phyloP scores from a whole-genome alignment of 2,797 vertebrate genomes.

The Leptodactylus fallax region DNA sequence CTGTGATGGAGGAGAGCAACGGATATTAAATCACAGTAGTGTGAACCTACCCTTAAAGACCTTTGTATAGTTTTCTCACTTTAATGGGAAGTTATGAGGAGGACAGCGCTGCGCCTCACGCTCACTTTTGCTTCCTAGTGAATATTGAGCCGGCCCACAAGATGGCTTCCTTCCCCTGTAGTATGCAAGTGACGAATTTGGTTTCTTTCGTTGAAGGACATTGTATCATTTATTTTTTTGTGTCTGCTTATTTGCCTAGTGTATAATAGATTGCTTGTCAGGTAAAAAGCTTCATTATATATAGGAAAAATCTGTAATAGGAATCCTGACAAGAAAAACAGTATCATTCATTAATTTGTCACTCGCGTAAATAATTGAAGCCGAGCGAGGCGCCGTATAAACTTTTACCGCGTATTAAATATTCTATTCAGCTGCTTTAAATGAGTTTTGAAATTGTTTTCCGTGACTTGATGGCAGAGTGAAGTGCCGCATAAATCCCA shows the following conservation, averaged over 20 bases:
- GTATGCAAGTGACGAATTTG: too few relatives aligned
- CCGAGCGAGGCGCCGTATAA: not conserved
- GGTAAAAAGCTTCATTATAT: conserved; percentile 13
- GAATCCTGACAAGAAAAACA: not conserved
- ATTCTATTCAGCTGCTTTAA: conserved; percentile 6
- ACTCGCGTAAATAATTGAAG: not conserved
- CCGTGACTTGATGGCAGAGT: not conserved
- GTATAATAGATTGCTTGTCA: conserved; percentile 9
- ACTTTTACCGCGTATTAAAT: not conserved
- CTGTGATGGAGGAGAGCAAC: too few relatives aligned
- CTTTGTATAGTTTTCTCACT: not conserved
- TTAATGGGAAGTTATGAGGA: not conserved
- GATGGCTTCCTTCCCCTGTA: not conserved
- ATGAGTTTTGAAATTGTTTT: conserved; percentile 40
- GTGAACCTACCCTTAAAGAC: too few relatives aligned
- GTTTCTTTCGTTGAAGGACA: not conserved
- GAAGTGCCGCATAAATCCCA: not conserved
- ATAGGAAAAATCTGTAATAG: not conserved
- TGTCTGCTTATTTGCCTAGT: not conserved
- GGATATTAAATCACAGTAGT: too few relatives aligned
- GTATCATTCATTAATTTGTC: not conserved
- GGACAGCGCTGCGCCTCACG: not conserved
- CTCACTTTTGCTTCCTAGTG: not conserved
- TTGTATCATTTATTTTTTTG: not conserved
- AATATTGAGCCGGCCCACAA: not conserved